Percentiles rank a stretch among this genome's conserved stretches.
Conservation (phyloP, 2,888 invertebrate species). For the Alviniconcha strummeri region DNA sequence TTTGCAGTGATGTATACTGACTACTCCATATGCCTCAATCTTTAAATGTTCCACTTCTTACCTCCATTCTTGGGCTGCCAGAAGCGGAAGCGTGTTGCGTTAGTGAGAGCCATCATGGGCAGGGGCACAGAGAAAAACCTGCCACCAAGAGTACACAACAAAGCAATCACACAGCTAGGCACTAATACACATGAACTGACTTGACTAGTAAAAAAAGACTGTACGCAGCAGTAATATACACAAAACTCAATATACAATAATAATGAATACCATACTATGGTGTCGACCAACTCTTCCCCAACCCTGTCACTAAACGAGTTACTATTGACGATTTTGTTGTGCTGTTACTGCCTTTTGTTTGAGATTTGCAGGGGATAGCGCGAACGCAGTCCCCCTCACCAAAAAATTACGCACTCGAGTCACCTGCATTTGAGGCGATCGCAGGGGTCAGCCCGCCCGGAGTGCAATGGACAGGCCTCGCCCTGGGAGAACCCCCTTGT, state of each 20-base stretch:
- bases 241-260: neutral
- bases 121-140: constrained; percentile 68
- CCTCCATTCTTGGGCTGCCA: constrained; percentile 73
- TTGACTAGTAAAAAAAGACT: too few species aligned
- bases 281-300: too few species aligned
- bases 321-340: too few species aligned
- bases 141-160: constrained; percentile 27
- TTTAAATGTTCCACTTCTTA: constrained; percentile 32
- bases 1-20: too few species aligned
- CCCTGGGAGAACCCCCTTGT: constrained; percentile 26
- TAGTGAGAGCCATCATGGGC: constrained; percentile 66
- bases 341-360: too few species aligned
- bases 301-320: too few species aligned
- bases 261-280: neutral
- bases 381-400: constrained; percentile 34
- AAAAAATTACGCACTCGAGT: constrained; percentile 34
- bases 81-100: constrained; percentile 72
- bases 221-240: neutral
- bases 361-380: constrained; percentile 29
- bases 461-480: constrained; percentile 32
- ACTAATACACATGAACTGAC: too few species aligned
- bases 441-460: constrained; percentile 34
- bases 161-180: neutral
- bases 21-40: too few species aligned
- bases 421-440: constrained; percentile 30